Conservation (phyloP, 2,888 invertebrate species). For the Cryptosula pallasiana region DNA sequence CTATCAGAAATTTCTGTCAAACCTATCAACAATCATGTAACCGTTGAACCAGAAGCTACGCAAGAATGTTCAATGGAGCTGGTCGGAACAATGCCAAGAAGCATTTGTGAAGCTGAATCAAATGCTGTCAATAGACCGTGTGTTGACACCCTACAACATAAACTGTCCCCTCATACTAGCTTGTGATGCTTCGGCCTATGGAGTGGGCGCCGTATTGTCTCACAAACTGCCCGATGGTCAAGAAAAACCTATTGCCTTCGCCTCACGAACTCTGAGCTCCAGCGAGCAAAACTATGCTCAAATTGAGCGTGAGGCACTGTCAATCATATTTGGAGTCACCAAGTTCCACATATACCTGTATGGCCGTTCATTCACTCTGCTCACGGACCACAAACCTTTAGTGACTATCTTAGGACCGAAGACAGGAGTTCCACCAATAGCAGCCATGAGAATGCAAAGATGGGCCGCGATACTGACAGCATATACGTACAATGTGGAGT, state of each 20-base stretch:
- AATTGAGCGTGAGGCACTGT: not conserved
- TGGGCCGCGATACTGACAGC: no score
- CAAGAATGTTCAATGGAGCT: not conserved
- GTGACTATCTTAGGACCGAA: not conserved
- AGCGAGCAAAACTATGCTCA: not conserved
- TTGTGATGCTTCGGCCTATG: not conserved
- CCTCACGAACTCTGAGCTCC: not conserved
- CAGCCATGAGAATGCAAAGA: no score
- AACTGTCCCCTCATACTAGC: not conserved
- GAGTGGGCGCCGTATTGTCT: not conserved
- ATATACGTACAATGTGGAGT: no score
- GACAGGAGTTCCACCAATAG: no score
- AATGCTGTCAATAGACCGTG: conserved; percentile 25
- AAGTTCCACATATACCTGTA: not conserved
- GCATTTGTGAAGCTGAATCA: no score
- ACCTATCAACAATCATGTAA: conserved; percentile 17
- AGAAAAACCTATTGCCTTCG: not conserved
- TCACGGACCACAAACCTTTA: not conserved
- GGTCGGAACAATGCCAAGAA: no score
- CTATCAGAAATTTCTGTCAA: no score
- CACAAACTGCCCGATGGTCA: not conserved
- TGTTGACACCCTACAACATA: conserved; percentile 27
- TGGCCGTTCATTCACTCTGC: not conserved
- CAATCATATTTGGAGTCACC: not conserved
- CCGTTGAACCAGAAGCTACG: not conserved